These are phyloP conservation scores for Gymnothorax javanicus DNA, from an alignment of 2,797 vertebrate genomes.

Conservation along the genomic window DNA sequence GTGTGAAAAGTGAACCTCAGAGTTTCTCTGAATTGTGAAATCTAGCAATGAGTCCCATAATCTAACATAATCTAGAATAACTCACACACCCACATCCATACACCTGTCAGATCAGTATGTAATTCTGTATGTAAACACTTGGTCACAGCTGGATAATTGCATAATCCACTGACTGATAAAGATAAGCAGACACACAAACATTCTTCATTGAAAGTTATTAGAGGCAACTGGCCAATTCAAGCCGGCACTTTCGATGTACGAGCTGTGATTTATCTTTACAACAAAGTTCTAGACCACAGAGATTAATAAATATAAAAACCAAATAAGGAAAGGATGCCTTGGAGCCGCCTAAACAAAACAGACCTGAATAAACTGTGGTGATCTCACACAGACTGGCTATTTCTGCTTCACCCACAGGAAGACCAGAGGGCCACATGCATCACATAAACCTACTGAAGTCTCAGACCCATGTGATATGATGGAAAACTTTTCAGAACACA, in stretches of 20 bases:
- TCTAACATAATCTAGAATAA: not conserved
- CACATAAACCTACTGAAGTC: not conserved
- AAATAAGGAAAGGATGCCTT: conserved; percentile 10
- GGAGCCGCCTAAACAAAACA: not conserved
- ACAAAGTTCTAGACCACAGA: not conserved
- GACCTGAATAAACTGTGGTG: not conserved
- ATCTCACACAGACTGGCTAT: not conserved
- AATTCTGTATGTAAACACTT: not conserved
- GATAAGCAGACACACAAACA: not conserved
- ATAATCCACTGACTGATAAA: not conserved
- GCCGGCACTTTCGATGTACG: not conserved
- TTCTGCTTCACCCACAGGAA: not conserved
- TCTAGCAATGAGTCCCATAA: not conserved
- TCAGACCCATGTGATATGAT: not conserved
- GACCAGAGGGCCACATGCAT: not conserved
- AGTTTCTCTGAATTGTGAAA: not conserved
- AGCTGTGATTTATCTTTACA: not conserved
- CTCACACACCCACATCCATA: not conserved
- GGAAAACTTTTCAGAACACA: not conserved
- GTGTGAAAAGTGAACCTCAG: not conserved
- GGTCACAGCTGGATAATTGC: not conserved
- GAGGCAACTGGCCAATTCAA: not conserved
- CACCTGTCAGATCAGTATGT: not conserved
- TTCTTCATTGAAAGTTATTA: not conserved
- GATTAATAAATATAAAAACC: not conserved